These are phyloP conservation scores for Tenthredo notha DNA, from an alignment of 2,888 invertebrate genomes.

Conservation along the genomic window DNA sequence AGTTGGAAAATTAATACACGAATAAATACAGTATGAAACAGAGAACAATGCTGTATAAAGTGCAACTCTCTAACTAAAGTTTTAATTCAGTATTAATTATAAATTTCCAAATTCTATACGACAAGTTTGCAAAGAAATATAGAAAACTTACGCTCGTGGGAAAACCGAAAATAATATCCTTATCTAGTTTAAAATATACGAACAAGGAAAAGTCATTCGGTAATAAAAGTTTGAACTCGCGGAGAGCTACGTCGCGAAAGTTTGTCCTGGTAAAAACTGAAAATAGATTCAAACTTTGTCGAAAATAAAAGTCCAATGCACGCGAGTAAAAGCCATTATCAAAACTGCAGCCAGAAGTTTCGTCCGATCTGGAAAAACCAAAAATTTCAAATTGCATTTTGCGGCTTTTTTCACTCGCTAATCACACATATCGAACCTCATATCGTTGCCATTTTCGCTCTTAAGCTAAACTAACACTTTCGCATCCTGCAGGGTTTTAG, in stretches of 20 bases:
- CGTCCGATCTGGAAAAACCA: background rate
- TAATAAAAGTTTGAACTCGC: conserved; percentile 39
- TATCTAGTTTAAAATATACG: conserved; percentile 44
- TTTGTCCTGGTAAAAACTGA: conserved; percentile 19
- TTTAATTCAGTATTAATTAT: background rate
- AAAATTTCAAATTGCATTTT: background rate
- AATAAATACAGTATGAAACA: background rate
- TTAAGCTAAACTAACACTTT: background rate
- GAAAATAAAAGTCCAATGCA: conserved; percentile 29
- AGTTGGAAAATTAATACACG: background rate
- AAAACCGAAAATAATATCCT: conserved; percentile 42
- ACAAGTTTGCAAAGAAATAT: background rate
- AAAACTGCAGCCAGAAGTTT: background rate
- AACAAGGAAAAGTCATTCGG: conserved; percentile 39
- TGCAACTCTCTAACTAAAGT: background rate
- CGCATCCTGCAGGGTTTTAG: background rate
- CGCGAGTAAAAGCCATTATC: background rate
- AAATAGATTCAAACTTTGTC: conserved; percentile 21
- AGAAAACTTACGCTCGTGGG: background rate
- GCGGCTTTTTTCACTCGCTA: background rate
- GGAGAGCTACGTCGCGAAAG: background rate
- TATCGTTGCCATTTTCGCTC: conserved; percentile 5
- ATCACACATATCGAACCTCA: background rate
- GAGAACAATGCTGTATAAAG: background rate
- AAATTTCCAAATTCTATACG: background rate